Percentiles rank a stretch among this genome's conserved stretches.
These are phyloP conservation scores for Tipula unca DNA, from an alignment of 2,888 invertebrate genomes.

Conservation along the genomic window DNA sequence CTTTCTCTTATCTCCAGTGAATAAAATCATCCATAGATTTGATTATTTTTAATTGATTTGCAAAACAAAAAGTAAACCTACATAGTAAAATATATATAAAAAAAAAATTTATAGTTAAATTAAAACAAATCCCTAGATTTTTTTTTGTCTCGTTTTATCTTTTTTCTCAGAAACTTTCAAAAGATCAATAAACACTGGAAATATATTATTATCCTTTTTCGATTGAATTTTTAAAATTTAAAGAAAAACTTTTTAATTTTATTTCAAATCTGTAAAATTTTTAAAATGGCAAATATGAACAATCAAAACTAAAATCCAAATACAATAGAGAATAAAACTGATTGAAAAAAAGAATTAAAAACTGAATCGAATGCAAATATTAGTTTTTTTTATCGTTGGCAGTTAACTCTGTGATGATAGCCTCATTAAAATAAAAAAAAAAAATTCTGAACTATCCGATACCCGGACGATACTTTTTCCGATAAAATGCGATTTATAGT, in stretches of 20 bases:
- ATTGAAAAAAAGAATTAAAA: background rate
- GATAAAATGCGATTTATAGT: too few relatives aligned
- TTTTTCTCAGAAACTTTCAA: background rate
- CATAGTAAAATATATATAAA: background rate
- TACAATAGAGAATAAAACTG: background rate
- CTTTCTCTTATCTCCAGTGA: background rate
- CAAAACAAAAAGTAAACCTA: background rate
- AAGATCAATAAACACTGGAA: background rate
- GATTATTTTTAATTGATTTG: background rate
- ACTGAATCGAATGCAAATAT: background rate
- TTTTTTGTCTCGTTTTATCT: background rate
- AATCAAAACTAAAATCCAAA: background rate
- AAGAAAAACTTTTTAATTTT: background rate
- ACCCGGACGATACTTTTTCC: too few relatives aligned
- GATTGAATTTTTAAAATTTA: background rate
- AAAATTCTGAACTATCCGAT: too few relatives aligned
- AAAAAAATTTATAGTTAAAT: background rate
- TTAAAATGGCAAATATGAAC: background rate
- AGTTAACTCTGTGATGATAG: background rate
- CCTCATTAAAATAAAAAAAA: background rate
- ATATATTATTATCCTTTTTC: background rate
- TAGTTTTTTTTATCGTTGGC: background rate
- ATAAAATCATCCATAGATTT: background rate
- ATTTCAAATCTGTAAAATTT: background rate
- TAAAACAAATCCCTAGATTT: background rate